Conservation (phyloP, 2,797 vertebrate genomes). For the Manis pentadactyla region DNA sequence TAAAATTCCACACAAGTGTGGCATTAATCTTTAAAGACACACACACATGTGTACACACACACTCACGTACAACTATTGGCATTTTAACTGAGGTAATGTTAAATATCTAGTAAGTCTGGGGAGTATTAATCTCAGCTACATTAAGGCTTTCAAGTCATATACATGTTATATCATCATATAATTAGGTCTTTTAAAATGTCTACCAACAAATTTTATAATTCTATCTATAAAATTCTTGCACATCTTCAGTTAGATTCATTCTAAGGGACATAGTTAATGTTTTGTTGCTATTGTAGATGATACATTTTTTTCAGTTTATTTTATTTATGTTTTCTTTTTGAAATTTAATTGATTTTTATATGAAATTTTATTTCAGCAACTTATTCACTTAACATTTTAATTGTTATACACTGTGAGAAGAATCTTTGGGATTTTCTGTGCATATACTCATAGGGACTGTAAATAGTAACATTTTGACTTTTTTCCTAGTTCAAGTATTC, state of each 20-base stretch:
- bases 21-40: background rate
- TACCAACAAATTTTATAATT: background rate
- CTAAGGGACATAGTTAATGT: background rate
- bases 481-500: too few relatives aligned
- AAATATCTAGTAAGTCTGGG: background rate
- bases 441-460: background rate
- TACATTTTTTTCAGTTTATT: background rate
- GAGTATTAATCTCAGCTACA: background rate
- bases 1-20: accelerated
- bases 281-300: background rate
- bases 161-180: background rate
- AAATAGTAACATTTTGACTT: background rate
- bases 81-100: background rate
- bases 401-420: background rate
- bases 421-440: background rate
- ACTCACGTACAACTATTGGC: background rate
- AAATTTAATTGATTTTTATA: background rate
- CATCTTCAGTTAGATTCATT: background rate
- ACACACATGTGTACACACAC: background rate
- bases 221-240: background rate
- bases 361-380: background rate
- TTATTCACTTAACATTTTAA: background rate
- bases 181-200: background rate
- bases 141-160: background rate
- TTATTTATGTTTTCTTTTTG: background rate